Evolutionary conservation across 2,113 vertebrate species (phyloP).

Genomic region (Xiphophorus hellerii): DNA sequence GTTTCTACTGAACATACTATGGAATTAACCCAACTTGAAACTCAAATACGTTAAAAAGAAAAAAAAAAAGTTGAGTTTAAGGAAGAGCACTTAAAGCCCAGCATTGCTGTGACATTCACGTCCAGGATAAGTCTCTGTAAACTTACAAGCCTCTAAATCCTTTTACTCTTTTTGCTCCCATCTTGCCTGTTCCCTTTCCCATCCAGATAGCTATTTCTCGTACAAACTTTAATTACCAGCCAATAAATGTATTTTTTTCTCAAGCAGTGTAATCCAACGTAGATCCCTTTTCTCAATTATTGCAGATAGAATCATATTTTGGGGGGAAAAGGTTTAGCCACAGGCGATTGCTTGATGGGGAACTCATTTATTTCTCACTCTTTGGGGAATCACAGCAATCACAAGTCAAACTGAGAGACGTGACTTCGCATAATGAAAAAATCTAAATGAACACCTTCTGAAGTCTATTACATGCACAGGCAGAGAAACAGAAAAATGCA

Average conservation of each 20-base stretch:
- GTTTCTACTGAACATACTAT: too few relatives aligned
- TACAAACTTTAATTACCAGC: slow-evolving; percentile 35
- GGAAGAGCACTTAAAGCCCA: background rate
- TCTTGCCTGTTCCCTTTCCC: background rate
- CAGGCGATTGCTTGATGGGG: slow-evolving; percentile 54
- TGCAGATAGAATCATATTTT: slow-evolving; percentile 60
- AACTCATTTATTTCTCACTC: slow-evolving; percentile 69
- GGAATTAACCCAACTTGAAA: background rate
- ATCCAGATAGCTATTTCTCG: slow-evolving; percentile 23
- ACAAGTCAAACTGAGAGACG: slow-evolving; percentile 38
- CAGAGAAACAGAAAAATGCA: background rate
- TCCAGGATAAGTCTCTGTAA: background rate
- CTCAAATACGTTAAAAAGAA: background rate
- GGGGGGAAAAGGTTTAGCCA: slow-evolving; percentile 44
- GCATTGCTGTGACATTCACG: background rate
- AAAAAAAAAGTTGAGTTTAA: background rate
- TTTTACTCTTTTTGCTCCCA: background rate
- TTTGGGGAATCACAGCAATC: slow-evolving; percentile 35
- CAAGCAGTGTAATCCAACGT: slow-evolving; percentile 32
- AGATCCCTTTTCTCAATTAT: slow-evolving; percentile 60
- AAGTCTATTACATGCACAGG: background rate
- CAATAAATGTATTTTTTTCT: slow-evolving; percentile 3
- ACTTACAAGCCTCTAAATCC: background rate
- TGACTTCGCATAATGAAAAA: slow-evolving; percentile 53
- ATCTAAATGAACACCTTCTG: background rate